phyloP scores from a whole-genome alignment of 2,797 vertebrate genomes.

The Gallirallus australis region DNA sequence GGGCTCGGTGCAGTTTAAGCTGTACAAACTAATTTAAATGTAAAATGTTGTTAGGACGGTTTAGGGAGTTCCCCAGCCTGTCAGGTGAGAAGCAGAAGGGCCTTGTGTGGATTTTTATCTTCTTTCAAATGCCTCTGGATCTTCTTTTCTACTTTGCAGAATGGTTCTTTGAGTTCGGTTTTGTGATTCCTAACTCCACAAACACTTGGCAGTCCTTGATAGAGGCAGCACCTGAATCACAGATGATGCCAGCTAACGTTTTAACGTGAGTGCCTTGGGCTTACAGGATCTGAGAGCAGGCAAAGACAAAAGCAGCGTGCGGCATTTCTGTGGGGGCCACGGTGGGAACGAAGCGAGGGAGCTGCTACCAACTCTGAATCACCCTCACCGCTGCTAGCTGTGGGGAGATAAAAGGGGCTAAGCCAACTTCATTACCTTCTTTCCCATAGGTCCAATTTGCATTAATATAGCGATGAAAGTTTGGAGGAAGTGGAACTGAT shows the following conservation, averaged over 20 bases:
- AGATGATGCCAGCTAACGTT: constrained; percentile 99
- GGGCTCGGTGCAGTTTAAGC: background rate
- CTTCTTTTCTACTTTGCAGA: constrained; percentile 81
- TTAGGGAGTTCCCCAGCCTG: constrained; percentile 5
- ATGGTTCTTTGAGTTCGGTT: constrained; percentile 99
- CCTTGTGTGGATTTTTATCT: background rate
- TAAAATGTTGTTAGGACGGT: background rate
- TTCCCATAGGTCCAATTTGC: constrained; percentile 41
- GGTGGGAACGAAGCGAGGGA: background rate
- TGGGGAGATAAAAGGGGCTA: constrained; percentile 27
- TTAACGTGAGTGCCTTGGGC: constrained; percentile 90
- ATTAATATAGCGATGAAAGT: constrained; percentile 41
- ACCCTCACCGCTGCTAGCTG: background rate
- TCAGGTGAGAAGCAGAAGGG: constrained; percentile 13
- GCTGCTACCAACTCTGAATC: background rate
- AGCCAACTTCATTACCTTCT: constrained; percentile 33
- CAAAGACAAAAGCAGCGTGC: background rate
- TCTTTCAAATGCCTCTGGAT: constrained; percentile 19
- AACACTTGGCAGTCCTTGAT: constrained; percentile 99
- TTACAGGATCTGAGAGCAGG: constrained; percentile 8
- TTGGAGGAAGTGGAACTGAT: constrained; percentile 30
- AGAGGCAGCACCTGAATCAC: constrained; percentile 97
- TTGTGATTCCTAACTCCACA: constrained; percentile 98
- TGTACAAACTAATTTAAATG: background rate
- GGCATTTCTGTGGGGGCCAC: background rate